These are phyloP conservation scores for Nymphalis io DNA, from an alignment of 1,140 invertebrate species.

Conservation along the genomic window DNA sequence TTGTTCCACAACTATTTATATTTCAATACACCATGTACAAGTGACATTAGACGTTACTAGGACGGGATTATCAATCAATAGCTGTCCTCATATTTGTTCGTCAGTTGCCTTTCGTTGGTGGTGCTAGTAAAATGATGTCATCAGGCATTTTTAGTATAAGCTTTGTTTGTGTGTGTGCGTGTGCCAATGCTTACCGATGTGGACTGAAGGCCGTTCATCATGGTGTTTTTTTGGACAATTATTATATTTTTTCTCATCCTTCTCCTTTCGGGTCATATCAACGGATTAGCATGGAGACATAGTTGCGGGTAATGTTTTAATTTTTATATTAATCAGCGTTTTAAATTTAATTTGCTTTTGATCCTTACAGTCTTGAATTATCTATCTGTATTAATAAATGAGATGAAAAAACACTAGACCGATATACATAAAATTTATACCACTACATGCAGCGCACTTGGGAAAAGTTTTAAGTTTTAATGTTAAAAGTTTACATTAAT, in stretches of 20 bases:
- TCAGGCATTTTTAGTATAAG: conserved; percentile 11
- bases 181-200: not conserved
- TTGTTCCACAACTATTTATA: not conserved
- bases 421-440: too few relatives aligned
- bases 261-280: conserved; percentile 23
- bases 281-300: conserved; percentile 39
- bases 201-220: conserved; percentile 1
- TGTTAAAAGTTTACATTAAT: too few relatives aligned
- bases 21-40: conserved; percentile 12
- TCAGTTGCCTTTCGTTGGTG: conserved; percentile 25
- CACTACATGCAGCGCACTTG: too few relatives aligned
- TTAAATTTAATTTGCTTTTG: too few relatives aligned
- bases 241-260: conserved; percentile 32
- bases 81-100: conserved; percentile 15
- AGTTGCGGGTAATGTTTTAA: conserved; percentile 17
- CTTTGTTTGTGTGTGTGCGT: not conserved
- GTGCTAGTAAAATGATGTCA: conserved; percentile 25
- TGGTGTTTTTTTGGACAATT: conserved; percentile 32
- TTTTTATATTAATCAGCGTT: not conserved
- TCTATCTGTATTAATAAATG: too few relatives aligned
- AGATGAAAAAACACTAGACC: too few relatives aligned
- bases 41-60: conserved; percentile 18
- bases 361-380: too few relatives aligned
- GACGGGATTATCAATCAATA: conserved; percentile 30
- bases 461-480: too few relatives aligned